A percentile compares a stretch with the other conserved stretches of the same genome.
Evolutionary conservation across 2,797 vertebrate genomes (phyloP).

Genomic region (Ptychobarbus kaznakovi): DNA sequence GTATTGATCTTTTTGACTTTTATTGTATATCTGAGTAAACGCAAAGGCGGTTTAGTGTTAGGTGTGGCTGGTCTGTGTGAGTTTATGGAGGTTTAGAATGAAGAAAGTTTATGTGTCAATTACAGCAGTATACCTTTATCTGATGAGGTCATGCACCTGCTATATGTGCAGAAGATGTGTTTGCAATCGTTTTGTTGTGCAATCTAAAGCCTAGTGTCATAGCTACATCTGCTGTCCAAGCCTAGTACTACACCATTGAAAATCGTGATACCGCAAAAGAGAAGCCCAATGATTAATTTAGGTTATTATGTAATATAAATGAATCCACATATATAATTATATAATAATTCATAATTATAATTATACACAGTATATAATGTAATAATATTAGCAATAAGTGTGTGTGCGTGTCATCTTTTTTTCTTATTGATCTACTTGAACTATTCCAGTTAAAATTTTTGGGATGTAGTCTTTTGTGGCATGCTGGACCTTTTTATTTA

Average conservation of each 20-base stretch:
- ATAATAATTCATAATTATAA: not conserved
- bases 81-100: not conserved
- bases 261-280: not conserved
- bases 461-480: not conserved
- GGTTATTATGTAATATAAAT: not conserved
- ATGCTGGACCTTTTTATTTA: too few relatives aligned
- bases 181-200: not conserved
- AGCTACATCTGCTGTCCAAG: constrained; percentile 55
- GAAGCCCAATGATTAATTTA: not conserved
- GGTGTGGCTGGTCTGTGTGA: constrained; percentile 3
- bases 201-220: constrained; percentile 1
- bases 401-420: not conserved
- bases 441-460: not conserved
- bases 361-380: not conserved
- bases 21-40: not conserved
- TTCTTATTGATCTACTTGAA: not conserved
- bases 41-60: not conserved
- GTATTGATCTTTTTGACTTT: not conserved
- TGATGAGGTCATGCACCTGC: not conserved
- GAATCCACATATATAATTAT: not conserved
- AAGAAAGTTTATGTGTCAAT: not conserved
- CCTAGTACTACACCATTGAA: constrained; percentile 43
- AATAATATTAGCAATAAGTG: not conserved
- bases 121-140: constrained; percentile 7
- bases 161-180: not conserved